A percentile compares a stretch with the other conserved stretches of the same genome.
These are phyloP conservation scores for Nephila pilipes DNA, from an alignment of 1,140 invertebrate genomes.

Conservation along the genomic window DNA sequence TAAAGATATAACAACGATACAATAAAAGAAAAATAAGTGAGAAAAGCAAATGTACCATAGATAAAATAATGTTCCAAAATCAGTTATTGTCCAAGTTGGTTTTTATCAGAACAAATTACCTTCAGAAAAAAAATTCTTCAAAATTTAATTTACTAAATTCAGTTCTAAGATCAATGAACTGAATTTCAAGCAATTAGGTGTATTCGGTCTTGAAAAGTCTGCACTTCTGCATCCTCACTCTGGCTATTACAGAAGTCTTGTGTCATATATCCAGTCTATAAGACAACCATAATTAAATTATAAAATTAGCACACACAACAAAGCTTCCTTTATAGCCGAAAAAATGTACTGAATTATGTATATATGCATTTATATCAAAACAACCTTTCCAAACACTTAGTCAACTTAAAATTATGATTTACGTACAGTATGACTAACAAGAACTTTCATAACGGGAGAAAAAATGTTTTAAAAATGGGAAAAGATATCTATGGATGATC, in stretches of 20 bases:
- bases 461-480: conserved; percentile 30
- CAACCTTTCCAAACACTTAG: conserved; percentile 13
- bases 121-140: background rate
- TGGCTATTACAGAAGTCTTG: background rate
- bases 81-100: background rate
- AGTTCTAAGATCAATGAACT: background rate
- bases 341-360: conserved; percentile 17
- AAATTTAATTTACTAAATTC: conserved; percentile 7
- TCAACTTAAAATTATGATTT: conserved; percentile 50
- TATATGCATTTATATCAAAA: conserved; percentile 43
- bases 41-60: background rate
- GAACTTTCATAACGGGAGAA: conserved; percentile 8
- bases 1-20: background rate
- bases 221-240: background rate
- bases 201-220: background rate
- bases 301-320: conserved; percentile 27
- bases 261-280: background rate
- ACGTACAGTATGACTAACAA: conserved; percentile 47
- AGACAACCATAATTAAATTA: conserved; percentile 14
- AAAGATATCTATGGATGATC: background rate
- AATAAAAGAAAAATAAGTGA: background rate
- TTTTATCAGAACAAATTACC: background rate
- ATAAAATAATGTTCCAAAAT: background rate
- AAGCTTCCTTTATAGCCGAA: background rate
- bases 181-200: background rate